Conservation (phyloP, 2,888 invertebrate species). For the Bruchidius siliquastri region DNA sequence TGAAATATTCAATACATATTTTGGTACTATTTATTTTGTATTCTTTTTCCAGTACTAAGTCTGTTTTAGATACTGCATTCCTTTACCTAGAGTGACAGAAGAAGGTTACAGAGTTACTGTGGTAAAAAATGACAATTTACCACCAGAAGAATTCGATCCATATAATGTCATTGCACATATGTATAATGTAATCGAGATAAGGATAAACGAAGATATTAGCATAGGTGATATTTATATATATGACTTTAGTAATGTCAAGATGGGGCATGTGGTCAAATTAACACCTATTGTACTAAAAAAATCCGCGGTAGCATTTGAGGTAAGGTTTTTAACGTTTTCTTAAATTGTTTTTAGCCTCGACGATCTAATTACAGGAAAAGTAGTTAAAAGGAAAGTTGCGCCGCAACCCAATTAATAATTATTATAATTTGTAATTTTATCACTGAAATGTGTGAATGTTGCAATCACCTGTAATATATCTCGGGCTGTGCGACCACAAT, state of each 20-base stretch:
- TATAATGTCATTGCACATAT: constrained; percentile 3
- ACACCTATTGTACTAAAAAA: constrained; percentile 11
- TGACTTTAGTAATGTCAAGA: constrained; percentile 6
- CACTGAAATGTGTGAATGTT: no score
- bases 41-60: no score
- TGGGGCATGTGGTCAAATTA: constrained; percentile 7
- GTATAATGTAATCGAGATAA: constrained; percentile 9
- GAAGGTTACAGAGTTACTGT: constrained; percentile 6
- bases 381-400: no score
- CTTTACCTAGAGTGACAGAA: constrained; percentile 4
- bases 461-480: no score
- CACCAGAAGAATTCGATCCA: constrained; percentile 3
- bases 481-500: no score
- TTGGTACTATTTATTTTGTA: no score
- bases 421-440: no score
- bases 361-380: no score
- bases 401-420: no score
- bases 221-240: constrained; percentile 11
- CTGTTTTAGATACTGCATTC: not conserved
- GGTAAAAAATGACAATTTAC: constrained; percentile 1
- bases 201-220: constrained; percentile 6
- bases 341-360: no score
- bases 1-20: no score
- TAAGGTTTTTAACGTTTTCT: constrained; percentile 3
- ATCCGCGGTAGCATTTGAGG: constrained; percentile 5